Base-by-base conservation (phyloP, 1,140 invertebrate species). In the Rhizoglyphus robini region DNA sequence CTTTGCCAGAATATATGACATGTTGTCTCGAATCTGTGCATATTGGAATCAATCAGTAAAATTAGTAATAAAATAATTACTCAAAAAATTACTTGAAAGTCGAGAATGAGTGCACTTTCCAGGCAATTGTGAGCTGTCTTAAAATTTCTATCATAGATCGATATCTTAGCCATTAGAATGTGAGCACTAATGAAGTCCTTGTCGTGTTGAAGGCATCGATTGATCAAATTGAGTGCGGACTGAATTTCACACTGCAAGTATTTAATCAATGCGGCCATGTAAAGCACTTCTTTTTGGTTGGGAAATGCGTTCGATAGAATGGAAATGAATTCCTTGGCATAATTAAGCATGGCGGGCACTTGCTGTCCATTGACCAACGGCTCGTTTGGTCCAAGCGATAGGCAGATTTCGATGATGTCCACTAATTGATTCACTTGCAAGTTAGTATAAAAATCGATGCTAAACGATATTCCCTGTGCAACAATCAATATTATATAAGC, bases 381-480 rank as follows among this genome's bases (percentile, higher is more conserved):
- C 75, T 79, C 75, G 68, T 83, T 79, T 2, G 88, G 85, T 36
- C 84, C 81, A 78, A 87, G 84, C 65, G 83, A 77, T 8, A 92
- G 78, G 71, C 88, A 86, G 71, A 89, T 84, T 68, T 84, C 81
- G 8, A 85, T 83, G 8, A 95, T 79, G 68, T 88, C 82, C 11
- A 92, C 73, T 27, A 93, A 77, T 68, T 96, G 87, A 75, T 91
- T 87, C 2, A 90, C 87, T 78, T 96, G 87, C 29, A 97, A 76
- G 36, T 78, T 72, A 18, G 81, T 78, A 5, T 92, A 78, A 73
- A 93, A 95, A 1, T 83, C 75, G 15, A 84, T 77, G 27, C 90
- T 87, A 70, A 87, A 88, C 0, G 84, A 79, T 51, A 84, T 73
- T 1, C 77, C 63, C 63, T 64, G 34, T 63, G 4, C 2, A 27